Base-by-base conservation (phyloP, 2,797 vertebrate species). In the Chaenodraco wilsoni region DNA sequence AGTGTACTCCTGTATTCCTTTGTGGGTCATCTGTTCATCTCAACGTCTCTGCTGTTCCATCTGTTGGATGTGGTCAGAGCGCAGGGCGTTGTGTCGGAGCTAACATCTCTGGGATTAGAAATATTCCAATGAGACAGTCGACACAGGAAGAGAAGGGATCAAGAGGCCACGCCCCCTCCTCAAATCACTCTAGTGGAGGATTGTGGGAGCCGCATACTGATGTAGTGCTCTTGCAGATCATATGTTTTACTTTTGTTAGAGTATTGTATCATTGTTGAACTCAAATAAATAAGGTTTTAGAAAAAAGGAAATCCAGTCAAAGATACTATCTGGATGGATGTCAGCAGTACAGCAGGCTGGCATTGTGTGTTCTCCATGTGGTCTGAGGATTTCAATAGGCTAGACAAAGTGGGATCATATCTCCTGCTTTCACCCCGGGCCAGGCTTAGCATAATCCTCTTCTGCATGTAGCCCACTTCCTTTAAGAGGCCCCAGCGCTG, bases 101-200 rank as follows among this genome's bases (percentile, higher is more conserved):
- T 87, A 85, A 72, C 83, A 79, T 73, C 23, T 8, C 70, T 68
- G 75, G 54, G 70, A 84, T 91, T 84, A 88, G 83, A 73, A 81
- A 69, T 67, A 73, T 85, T 87, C 78, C 66, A 66, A 68, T 72
- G 61, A 72, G 69, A 62, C 65, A 21, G 70, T 46, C 52, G 4
- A 64, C 31, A 40, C 14, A 58, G 46, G 44, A 72, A 57, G 33
- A 37, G 8, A 37, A 37, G 5, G 33, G 33, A 37, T 76, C 44
- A 56, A 64, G 74, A 84, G 83, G 74, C 84, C 82, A 82, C 83
- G 66, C 83, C 74, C 44, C 57, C 63, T 62, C 71, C 61, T 82
- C 57, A 90, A 93, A 87, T 92, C 86, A 85, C 84, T 91, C 81
- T 84, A 49, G 60, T 45, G 56, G 74, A 61, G 65, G 55, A 21